Evolutionary conservation across 1,140 invertebrate genomes (phyloP), one percentile per base, ranked within the genome.

Genomic region (Yoshiicerus persimilis): DNA sequence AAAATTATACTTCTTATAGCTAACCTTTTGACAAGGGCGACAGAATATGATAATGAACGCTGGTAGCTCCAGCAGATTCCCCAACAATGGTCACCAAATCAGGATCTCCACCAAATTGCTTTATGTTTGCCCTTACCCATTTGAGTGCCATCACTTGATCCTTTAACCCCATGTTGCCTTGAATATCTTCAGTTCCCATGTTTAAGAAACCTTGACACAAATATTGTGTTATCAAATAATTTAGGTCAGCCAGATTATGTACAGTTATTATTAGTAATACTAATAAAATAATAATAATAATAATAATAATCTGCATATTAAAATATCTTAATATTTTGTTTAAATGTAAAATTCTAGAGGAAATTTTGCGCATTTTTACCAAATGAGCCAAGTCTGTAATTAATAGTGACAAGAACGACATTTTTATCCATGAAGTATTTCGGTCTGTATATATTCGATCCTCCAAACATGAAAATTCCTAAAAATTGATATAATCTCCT

Each of bases 61-160:
- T 66, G 5, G 84, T 86, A 20, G 70, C 85, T 32, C 91, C 95
- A 20, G 94, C 86, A 23, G 4, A 10, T n/a, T 86, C 47, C 4
- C 89, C 85, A 23, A 86, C 8, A 25, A 66, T 86, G 0, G 62
- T 34, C 0, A 86, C 13, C 11, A 13, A 36, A 13, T 38, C 23
- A 0, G 27, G 27, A 23, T 70, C 30, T 10, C 85, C 85, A 66
- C 85, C 64, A 38, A 90, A 90, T 23, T 64, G 6, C 1, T 9
- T 13, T 70, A 88, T 88, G 92, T 92, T 75, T 91, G 93, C 34
- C 91, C 92, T 0, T 91, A 92, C 30, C 38, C 39, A 84, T 32
- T 34, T 41, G 10, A 84, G 16, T 11, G 83, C 38, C 41, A 47
- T 27, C 2, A n/a, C 23, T 34, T 84, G 83, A 32, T 84, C 83